Conservation (phyloP, 2,113 vertebrate species). For the Gorsachius goisagi region DNA sequence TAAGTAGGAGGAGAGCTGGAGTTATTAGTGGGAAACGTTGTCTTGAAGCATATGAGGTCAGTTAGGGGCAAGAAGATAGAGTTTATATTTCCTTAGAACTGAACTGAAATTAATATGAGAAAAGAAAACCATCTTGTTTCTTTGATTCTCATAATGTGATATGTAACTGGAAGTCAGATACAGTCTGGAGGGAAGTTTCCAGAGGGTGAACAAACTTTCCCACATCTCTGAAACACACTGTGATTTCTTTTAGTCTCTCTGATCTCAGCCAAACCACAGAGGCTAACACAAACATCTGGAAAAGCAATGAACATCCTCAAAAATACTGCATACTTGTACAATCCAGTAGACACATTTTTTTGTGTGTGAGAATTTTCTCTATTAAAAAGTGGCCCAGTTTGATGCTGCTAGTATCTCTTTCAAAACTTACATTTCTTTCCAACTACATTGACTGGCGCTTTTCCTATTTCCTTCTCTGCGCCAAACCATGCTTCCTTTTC, state of each 20-base stretch:
- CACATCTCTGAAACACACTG: not conserved
- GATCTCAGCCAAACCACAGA: constrained; percentile 57
- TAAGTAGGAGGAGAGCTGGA: not conserved
- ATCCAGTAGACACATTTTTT: not conserved
- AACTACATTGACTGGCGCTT: not conserved
- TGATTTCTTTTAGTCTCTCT: not conserved
- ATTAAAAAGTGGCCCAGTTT: not conserved
- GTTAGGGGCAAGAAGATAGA: not conserved
- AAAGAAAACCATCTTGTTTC: not conserved
- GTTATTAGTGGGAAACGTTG: not conserved
- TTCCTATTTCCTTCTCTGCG: not conserved
- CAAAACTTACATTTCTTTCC: not conserved
- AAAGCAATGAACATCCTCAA: constrained; percentile 33
- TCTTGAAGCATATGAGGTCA: not conserved
- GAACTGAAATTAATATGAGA: not conserved
- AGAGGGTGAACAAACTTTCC: constrained; percentile 38
- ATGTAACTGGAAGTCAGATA: not conserved
- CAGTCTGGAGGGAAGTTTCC: not conserved
- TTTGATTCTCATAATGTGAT: not conserved
- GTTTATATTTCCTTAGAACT: not conserved
- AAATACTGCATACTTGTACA: not conserved
- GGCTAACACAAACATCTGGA: constrained; percentile 28
- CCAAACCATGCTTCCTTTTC: not conserved
- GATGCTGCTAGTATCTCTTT: not conserved
- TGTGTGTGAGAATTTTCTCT: constrained; percentile 20